A percentile compares a stretch with the other conserved stretches of the same genome.
Evolutionary conservation across 2,797 vertebrate genomes (phyloP).

Genomic region (Peromyscus attwateri): DNA sequence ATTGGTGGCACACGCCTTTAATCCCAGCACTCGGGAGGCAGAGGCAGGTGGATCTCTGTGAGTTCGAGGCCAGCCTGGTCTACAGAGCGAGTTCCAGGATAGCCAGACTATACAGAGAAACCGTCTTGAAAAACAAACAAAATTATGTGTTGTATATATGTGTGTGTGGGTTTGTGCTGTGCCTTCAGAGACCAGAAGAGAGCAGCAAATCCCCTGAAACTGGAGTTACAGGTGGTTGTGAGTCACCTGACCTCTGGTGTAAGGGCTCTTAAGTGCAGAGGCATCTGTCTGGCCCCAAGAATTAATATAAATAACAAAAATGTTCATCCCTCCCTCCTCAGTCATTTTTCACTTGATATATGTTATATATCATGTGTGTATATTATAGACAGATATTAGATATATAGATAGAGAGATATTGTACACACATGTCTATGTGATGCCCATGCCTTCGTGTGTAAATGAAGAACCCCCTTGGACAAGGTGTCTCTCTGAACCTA

Average conservation of each 20-base stretch:
- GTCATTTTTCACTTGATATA: not conserved
- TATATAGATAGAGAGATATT: not conserved
- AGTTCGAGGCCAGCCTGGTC: too few relatives aligned
- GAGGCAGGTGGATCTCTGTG: too few relatives aligned
- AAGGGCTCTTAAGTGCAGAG: not conserved
- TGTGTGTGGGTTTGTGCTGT: not conserved
- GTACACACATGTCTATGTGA: not conserved
- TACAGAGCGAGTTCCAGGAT: too few relatives aligned
- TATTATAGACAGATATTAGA: not conserved
- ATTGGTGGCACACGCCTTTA: too few relatives aligned
- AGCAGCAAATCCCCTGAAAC: not conserved
- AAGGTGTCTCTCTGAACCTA: not conserved
- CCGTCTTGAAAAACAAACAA: not conserved
- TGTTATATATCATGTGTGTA: not conserved
- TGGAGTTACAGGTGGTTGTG: not conserved
- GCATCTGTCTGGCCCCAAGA: not conserved
- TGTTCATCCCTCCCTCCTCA: not conserved
- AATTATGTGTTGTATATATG: not conserved
- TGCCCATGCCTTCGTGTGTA: not conserved
- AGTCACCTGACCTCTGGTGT: not conserved
- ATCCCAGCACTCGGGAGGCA: too few relatives aligned
- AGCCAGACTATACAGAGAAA: not conserved
- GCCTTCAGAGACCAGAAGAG: not conserved
- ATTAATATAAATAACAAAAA: not conserved
- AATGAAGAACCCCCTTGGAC: not conserved